Evolutionary conservation across 92 coral and sea anemone species (phyloP).

Genomic region (Palythoa grandiflora): DNA sequence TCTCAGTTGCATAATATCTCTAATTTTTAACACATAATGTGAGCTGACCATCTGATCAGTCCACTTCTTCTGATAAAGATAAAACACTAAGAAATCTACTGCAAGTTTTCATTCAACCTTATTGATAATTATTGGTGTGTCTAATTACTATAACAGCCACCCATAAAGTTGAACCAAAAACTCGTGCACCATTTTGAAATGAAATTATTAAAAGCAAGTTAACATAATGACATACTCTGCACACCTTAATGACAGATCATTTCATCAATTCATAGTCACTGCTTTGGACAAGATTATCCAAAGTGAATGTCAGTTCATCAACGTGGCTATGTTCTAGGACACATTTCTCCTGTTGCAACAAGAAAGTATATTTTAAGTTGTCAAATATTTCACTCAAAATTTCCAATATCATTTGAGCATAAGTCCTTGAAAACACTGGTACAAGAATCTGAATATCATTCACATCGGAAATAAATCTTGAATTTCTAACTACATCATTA

Average conservation of each 20-base stretch:
- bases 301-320: slow-evolving; percentile 25
- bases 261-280: slow-evolving; percentile 45
- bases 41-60: slow-evolving; percentile 8
- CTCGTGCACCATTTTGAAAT: not conserved
- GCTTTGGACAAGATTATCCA: slow-evolving; percentile 47
- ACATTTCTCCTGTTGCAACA: slow-evolving; percentile 37
- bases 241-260: slow-evolving; percentile 24
- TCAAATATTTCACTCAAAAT: slow-evolving; percentile 49
- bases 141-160: slow-evolving; percentile 6
- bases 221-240: slow-evolving; percentile 20
- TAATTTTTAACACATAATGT: not conserved
- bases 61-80: slow-evolving; percentile 26
- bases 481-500: slow-evolving; percentile 34
- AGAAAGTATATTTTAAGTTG: slow-evolving; percentile 6
- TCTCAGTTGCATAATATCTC: not conserved
- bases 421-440: slow-evolving; percentile 38
- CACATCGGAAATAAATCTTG: slow-evolving; percentile 17
- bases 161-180: slow-evolving; percentile 15
- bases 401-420: slow-evolving; percentile 43
- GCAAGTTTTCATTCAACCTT: slow-evolving; percentile 24
- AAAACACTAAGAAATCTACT: slow-evolving; percentile 16
- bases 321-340: slow-evolving; percentile 35
- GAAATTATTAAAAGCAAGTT: not conserved
- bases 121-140: not conserved
- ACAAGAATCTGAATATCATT: slow-evolving; percentile 46